phyloP scores from a whole-genome alignment of 2,113 vertebrate species.

The Turdus rufiventris region DNA sequence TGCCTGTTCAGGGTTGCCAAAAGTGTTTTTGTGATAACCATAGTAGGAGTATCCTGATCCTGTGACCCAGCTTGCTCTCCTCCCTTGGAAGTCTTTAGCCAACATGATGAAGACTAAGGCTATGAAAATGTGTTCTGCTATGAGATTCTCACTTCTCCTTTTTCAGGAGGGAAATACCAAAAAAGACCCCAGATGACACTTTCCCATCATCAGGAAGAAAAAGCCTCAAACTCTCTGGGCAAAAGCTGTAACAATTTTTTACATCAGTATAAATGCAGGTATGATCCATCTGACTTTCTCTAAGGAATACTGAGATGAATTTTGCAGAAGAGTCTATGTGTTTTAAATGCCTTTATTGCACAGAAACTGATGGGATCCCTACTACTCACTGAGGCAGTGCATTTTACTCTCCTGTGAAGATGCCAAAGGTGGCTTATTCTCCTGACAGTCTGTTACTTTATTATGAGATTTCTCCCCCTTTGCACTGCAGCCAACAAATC shows the following conservation, averaged over 20 bases:
- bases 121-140: not conserved
- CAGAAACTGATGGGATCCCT: not conserved
- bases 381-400: not conserved
- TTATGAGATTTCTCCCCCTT: not conserved
- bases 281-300: not conserved
- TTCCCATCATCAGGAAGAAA: not conserved
- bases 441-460: not conserved
- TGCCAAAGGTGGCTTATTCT: not conserved
- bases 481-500: not conserved
- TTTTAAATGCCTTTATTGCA: not conserved
- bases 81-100: not conserved
- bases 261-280: not conserved
- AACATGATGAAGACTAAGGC: not conserved
- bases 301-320: not conserved
- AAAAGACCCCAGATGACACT: not conserved
- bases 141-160: not conserved
- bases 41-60: not conserved
- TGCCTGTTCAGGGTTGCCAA: not conserved
- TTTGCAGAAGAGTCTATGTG: not conserved
- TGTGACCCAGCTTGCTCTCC: not conserved
- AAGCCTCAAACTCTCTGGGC: not conserved
- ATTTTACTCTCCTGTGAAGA: not conserved
- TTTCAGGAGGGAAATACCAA: not conserved
- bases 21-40: not conserved
- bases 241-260: not conserved